These are phyloP conservation scores for Atherinomorus stipes DNA, from an alignment of 2,113 vertebrate species.

Conservation along the genomic window DNA sequence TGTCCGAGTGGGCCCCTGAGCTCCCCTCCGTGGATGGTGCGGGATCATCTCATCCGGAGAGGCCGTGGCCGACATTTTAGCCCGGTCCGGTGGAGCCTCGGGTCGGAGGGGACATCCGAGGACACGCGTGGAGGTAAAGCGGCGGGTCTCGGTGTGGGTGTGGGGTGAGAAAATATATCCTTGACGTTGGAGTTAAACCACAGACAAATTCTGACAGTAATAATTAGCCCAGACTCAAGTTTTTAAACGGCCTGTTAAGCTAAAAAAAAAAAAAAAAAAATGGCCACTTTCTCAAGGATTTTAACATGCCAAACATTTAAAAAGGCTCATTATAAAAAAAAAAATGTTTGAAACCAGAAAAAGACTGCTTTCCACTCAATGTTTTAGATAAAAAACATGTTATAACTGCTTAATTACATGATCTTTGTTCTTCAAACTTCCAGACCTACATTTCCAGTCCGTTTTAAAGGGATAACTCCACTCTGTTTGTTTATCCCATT, in stretches of 20 bases:
- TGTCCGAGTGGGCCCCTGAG: slow-evolving; percentile 34
- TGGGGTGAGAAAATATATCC: background rate
- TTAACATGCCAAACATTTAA: background rate
- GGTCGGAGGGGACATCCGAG: slow-evolving; percentile 73
- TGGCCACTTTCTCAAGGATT: slow-evolving; percentile 59
- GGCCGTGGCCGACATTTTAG: slow-evolving; percentile 78
- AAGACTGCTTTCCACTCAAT: too few species aligned
- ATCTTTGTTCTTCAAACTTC: too few species aligned
- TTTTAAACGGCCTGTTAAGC: slow-evolving; percentile 22
- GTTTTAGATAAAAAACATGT: too few species aligned
- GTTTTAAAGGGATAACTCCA: too few species aligned
- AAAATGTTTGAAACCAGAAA: too few species aligned
- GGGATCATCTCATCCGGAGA: slow-evolving; percentile 63
- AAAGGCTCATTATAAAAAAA: too few species aligned
- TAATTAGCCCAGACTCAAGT: background rate
- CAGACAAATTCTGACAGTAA: background rate
- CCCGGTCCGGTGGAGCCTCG: slow-evolving; percentile 69
- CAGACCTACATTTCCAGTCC: too few species aligned
- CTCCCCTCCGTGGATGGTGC: slow-evolving; percentile 54
- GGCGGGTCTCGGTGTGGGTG: background rate
- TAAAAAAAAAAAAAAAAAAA: too few species aligned
- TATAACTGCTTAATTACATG: too few species aligned
- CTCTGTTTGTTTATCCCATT: too few species aligned
- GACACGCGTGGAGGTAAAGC: slow-evolving; percentile 72
- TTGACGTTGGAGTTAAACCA: background rate